A percentile compares a stretch with the other conserved stretches of the same genome.
Evolutionary conservation across 2,113 vertebrate genomes (phyloP).

Genomic region (Cyphomyrus discorhynchus): DNA sequence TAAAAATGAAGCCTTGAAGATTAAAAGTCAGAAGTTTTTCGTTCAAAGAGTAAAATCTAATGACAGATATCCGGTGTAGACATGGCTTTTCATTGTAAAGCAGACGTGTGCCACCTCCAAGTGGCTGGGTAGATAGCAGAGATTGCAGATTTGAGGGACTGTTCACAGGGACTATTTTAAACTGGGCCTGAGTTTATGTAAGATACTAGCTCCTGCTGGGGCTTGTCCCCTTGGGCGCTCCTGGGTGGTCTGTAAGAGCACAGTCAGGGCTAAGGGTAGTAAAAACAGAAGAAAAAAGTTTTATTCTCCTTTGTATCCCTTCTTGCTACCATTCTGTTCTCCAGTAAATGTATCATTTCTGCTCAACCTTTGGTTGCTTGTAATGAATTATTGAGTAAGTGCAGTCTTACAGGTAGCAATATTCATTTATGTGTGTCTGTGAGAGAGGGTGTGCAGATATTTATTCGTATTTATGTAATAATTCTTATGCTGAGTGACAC

Average conservation of each 20-base stretch:
- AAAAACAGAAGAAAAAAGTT: background rate
- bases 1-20: background rate
- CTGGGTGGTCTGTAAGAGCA: background rate
- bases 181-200: background rate
- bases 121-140: background rate
- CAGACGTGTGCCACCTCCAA: background rate
- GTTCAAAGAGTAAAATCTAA: background rate
- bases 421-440: background rate
- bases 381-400: background rate
- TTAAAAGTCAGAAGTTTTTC: background rate
- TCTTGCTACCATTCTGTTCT: background rate
- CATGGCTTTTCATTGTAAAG: background rate
- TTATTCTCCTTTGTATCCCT: background rate
- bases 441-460: background rate
- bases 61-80: background rate
- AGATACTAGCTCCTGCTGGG: background rate
- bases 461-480: background rate
- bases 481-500: background rate
- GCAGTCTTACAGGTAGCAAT: background rate
- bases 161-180: background rate
- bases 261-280: background rate
- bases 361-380: background rate
- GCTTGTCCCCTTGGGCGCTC: background rate
- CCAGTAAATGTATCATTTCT: background rate
- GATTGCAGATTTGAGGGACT: background rate